Base-by-base conservation (phyloP, 2,113 vertebrate genomes). In the Prinia subflava region DNA sequence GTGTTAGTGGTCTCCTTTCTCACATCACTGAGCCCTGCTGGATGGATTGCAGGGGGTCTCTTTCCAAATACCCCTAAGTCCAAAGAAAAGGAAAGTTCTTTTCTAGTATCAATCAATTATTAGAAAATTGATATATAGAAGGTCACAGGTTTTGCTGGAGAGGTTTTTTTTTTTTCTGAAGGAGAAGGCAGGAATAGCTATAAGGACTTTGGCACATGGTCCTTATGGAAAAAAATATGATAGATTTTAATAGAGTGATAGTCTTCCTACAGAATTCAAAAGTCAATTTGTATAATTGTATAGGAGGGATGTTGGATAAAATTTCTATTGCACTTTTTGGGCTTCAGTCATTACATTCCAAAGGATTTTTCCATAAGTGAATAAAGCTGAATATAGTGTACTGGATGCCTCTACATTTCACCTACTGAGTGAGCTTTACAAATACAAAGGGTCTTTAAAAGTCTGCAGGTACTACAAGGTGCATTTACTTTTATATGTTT, bases 201-300 rank as follows among this genome's bases (percentile, higher is more conserved):
- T 91, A 94, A 96, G 80, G 62, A 84, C 80, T 89, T 94, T 42
- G 88, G 87, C 86, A 93, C 37, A 44, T 57, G 85, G 60, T 4
- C 23, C 39, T 75, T 65, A 75, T 83, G 94, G 96, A 95, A 96
- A 93, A 88, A 95, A 86, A 60, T 50, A 76, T 55, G 44, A 89
- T 71, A 74, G 78, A 80, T 57, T 95, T 94, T 94, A 94, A 96
- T 52, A 85, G 75, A 95, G 93, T 95, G 79, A 91, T 91, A 93
- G 73, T 62, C 62, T 89, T 96, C 77, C 53, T 93, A 90, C 49
- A 95, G 76, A 95, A 92, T 89, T 95, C 92, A 82, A 92, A 95
- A 94, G 85, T 82, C 56, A 65, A 46, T 92, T 78, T 89, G 69
- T 78, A 60, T 82, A 84, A 95, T 82, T 89, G 57, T 79, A 87